These are phyloP conservation scores for Pedicia rivosa DNA, from an alignment of 2,888 invertebrate species.

Conservation along the genomic window DNA sequence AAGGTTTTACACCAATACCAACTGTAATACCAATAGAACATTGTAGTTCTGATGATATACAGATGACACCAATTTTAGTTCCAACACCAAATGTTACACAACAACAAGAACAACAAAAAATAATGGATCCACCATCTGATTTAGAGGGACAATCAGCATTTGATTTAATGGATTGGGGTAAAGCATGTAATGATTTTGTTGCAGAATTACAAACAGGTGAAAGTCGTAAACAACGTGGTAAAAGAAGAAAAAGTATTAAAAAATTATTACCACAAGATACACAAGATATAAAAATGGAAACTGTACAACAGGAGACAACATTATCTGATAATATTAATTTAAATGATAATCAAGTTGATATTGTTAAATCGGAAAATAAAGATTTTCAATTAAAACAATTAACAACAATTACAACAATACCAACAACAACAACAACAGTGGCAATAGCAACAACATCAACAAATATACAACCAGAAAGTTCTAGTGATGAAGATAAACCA, in stretches of 20 bases:
- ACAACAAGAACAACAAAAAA: neutral
- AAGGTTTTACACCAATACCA: slow-evolving; percentile 33
- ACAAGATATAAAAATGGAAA: neutral
- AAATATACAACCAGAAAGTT: slow-evolving; percentile 9
- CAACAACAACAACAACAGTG: too few species aligned
- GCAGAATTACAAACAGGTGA: slow-evolving; percentile 50
- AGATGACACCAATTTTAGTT: slow-evolving; percentile 12
- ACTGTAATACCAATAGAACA: slow-evolving; percentile 29
- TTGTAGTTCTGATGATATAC: slow-evolving; percentile 6
- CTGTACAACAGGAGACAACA: slow-evolving; percentile 9
- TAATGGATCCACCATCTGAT: slow-evolving; percentile 7
- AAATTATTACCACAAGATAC: slow-evolving; percentile 28
- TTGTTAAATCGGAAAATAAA: neutral
- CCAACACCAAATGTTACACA: slow-evolving; percentile 10
- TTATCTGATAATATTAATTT: neutral
- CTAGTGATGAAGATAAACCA: slow-evolving; percentile 22
- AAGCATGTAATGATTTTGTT: slow-evolving; percentile 62
- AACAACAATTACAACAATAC: slow-evolving; percentile 14
- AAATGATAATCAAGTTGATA: neutral
- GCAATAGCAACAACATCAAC: slow-evolving; percentile 7
- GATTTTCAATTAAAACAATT: neutral
- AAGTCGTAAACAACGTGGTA: slow-evolving; percentile 36
- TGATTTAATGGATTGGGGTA: slow-evolving; percentile 36
- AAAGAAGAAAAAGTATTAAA: slow-evolving; percentile 29
- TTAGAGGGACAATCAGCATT: slow-evolving; percentile 11